phyloP scores from a whole-genome alignment of 2,113 vertebrate species.

The Patagioenas fasciata region DNA sequence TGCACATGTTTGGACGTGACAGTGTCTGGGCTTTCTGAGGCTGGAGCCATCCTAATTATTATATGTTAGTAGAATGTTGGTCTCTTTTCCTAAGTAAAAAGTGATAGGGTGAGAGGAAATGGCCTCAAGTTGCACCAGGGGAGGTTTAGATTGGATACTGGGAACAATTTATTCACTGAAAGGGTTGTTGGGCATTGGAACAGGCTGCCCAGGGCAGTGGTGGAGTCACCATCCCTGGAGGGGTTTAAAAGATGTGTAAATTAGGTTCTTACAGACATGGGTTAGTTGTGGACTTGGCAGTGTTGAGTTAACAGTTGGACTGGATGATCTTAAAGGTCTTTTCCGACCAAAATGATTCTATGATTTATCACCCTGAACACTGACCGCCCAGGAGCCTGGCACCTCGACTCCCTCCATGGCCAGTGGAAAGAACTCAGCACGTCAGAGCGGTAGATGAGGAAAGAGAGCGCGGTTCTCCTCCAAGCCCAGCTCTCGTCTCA shows the following conservation, averaged over 20 bases:
- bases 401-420: neutral
- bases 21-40: neutral
- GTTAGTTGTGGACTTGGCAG: neutral
- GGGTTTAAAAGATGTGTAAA: accelerated
- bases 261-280: neutral
- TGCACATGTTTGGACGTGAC: neutral
- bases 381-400: neutral
- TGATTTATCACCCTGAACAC: accelerated
- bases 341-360: neutral
- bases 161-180: neutral
- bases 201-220: neutral
- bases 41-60: neutral
- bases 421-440: neutral
- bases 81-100: neutral
- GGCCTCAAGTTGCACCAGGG: too few species aligned
- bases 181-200: neutral
- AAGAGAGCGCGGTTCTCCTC: neutral
- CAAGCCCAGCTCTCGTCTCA: neutral
- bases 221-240: neutral
- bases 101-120: accelerated
- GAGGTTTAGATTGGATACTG: too few species aligned
- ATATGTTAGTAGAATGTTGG: accelerated
- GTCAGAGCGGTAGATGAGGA: neutral
- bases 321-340: neutral
- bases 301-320: accelerated